A percentile compares a stretch with the other conserved stretches of the same genome.
Conservation (phyloP, 2,888 invertebrate species). For the Rotaria macrura region DNA sequence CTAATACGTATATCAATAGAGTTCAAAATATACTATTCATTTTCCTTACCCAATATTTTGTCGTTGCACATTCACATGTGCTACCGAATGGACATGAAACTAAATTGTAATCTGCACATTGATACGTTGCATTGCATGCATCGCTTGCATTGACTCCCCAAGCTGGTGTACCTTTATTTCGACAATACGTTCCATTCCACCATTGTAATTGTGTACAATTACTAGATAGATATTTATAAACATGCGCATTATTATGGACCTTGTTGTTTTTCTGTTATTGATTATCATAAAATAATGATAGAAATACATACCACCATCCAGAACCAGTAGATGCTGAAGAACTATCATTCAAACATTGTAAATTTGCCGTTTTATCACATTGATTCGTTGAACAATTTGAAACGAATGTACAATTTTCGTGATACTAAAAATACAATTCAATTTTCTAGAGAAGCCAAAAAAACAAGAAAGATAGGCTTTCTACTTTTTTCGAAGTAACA, state of each 20-base stretch:
- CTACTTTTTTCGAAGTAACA: background rate
- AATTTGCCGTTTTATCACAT: background rate
- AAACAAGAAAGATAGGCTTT: background rate
- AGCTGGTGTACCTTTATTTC: background rate
- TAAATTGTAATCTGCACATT: background rate
- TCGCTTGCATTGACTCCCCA: background rate
- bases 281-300: too few relatives aligned
- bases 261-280: too few relatives aligned
- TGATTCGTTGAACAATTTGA: background rate
- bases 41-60: background rate
- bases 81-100: background rate
- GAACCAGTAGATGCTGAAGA: background rate
- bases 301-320: background rate
- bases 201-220: background rate
- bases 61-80: background rate
- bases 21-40: background rate
- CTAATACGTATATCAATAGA: background rate
- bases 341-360: background rate
- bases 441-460: background rate
- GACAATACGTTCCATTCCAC: background rate
- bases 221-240: background rate
- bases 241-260: too few relatives aligned
- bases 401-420: background rate
- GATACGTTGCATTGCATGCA: background rate
- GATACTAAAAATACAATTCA: background rate